phyloP scores from a whole-genome alignment of 2,888 invertebrate species.

The Drosophila paramelanica region DNA sequence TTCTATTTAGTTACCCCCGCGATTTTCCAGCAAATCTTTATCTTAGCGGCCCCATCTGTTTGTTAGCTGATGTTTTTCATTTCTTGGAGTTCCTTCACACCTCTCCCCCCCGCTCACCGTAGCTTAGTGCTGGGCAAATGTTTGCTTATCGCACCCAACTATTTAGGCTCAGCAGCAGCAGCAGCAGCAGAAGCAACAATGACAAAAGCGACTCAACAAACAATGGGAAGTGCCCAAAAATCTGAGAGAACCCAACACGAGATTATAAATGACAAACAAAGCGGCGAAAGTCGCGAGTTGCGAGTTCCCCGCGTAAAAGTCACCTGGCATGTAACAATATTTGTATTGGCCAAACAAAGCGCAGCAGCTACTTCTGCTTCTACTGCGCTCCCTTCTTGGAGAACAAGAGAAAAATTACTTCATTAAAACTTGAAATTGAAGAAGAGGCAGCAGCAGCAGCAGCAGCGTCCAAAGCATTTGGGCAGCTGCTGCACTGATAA shows the following conservation, averaged over 20 bases:
- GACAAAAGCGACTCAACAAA: conserved; percentile 35
- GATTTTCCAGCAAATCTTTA: conserved; percentile 32
- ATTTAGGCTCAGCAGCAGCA: conserved; percentile 23
- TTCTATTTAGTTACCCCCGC: conserved; percentile 13
- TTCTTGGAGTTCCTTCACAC: background rate
- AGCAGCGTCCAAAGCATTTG: conserved; percentile 19
- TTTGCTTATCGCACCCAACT: conserved; percentile 50
- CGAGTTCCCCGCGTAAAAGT: conserved; percentile 24
- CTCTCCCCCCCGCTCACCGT: background rate
- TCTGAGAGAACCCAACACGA: conserved; percentile 19
- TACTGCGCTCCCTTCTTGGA: background rate
- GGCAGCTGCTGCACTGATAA: conserved; percentile 75
- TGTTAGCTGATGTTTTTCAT: conserved; percentile 9
- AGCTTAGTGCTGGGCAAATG: conserved; percentile 26
- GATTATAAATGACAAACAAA: conserved; percentile 66
- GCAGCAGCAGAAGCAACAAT: conserved; percentile 15
- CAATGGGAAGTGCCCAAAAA: conserved; percentile 32
- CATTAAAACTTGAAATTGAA: conserved; percentile 71
- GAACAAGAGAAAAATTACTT: conserved; percentile 69
- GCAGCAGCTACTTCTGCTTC: conserved; percentile 14
- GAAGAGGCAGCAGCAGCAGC: conserved; percentile 35
- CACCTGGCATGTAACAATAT: conserved; percentile 62
- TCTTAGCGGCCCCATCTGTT: conserved; percentile 37
- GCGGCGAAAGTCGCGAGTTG: conserved; percentile 49
- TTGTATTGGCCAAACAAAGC: conserved; percentile 65